Evolutionary conservation across 2,113 vertebrate species (phyloP).

Genomic region (Ursus arctos): DNA sequence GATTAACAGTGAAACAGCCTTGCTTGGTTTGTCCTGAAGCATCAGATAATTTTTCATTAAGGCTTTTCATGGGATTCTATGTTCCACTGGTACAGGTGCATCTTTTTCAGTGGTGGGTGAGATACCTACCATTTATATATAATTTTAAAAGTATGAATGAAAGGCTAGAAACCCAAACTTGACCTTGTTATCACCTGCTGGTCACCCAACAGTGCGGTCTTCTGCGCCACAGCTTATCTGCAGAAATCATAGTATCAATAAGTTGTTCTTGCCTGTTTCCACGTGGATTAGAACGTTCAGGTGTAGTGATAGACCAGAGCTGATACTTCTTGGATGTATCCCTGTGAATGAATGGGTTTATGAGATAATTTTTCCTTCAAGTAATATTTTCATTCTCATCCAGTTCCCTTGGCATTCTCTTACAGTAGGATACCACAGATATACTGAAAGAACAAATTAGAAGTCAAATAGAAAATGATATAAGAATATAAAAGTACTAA

Average conservation of each 20-base stretch:
- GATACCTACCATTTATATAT: neutral
- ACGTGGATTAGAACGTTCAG: neutral
- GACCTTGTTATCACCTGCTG: neutral
- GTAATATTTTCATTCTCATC: neutral
- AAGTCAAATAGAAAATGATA: conserved; percentile 31
- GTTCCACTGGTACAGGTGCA: neutral
- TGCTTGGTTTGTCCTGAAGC: conserved; percentile 38
- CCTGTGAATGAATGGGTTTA: neutral
- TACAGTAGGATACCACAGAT: neutral
- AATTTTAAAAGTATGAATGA: neutral
- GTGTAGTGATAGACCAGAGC: neutral
- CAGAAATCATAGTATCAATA: neutral
- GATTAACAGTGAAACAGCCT: conserved; percentile 29
- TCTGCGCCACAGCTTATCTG: neutral
- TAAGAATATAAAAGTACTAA: neutral
- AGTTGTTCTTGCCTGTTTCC: neutral
- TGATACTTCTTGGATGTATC: neutral
- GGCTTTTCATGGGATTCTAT: neutral
- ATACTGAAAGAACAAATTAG: neutral
- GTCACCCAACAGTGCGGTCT: neutral
- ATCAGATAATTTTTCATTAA: conserved; percentile 49
- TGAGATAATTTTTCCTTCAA: neutral
- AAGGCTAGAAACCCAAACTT: neutral
- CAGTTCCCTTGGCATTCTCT: neutral
- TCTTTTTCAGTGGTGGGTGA: fast-evolving